Conservation (phyloP, 2,113 vertebrate genomes). For the Seriola rivoliana region DNA sequence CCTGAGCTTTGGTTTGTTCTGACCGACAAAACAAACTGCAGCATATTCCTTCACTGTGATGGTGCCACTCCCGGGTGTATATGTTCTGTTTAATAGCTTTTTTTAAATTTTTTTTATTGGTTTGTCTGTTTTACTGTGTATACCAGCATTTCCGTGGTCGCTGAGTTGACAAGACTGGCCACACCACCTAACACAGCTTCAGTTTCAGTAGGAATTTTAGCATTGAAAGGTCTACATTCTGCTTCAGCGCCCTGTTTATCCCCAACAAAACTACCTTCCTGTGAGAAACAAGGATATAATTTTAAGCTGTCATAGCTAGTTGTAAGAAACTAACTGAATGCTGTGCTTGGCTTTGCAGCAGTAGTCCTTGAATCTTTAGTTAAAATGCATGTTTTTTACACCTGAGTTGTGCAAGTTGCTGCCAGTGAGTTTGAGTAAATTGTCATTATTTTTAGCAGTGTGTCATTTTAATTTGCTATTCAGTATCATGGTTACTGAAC, state of each 20-base stretch:
- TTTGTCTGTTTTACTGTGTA: constrained; percentile 30
- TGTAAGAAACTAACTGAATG: constrained; percentile 11
- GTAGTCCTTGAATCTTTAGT: not conserved
- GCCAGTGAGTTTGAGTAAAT: constrained; percentile 19
- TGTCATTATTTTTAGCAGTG: not conserved
- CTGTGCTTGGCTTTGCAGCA: constrained; percentile 2
- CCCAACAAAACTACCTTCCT: not conserved
- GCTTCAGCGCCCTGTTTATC: not conserved
- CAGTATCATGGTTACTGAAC: constrained; percentile 1
- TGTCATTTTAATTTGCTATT: constrained; percentile 9
- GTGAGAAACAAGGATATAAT: not conserved
- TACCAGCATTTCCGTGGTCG: not conserved
- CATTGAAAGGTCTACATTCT: not conserved
- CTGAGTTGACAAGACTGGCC: constrained; percentile 2
- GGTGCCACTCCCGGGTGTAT: constrained; percentile 9
- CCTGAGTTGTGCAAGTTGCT: constrained; percentile 13
- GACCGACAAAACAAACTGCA: constrained; percentile 15
- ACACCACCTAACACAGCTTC: not conserved
- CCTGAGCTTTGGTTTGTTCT: constrained; percentile 30
- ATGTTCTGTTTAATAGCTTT: constrained; percentile 28
- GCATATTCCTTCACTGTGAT: constrained; percentile 12
- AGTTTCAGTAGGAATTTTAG: not conserved
- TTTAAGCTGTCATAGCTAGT: constrained; percentile 21
- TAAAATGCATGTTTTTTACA: not conserved
- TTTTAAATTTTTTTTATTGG: not conserved